These are phyloP conservation scores for Bradypodion ventrale DNA, from an alignment of 2,797 vertebrate species.

Conservation along the genomic window DNA sequence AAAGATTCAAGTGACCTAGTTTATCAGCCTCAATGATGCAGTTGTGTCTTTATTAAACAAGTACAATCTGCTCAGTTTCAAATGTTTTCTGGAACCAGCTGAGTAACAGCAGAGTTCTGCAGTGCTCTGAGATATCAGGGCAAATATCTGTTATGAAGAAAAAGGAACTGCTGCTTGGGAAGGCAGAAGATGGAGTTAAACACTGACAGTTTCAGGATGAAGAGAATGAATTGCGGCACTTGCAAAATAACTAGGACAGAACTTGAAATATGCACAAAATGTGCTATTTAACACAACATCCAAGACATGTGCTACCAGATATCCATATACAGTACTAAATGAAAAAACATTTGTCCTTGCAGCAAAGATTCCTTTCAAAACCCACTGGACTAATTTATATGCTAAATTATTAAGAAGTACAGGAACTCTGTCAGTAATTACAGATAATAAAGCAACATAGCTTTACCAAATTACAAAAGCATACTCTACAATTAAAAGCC, in stretches of 20 bases:
- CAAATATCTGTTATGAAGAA: constrained; percentile 10
- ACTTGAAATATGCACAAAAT: constrained; percentile 3
- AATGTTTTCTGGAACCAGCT: constrained; percentile 3
- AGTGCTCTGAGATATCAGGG: neutral
- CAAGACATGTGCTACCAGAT: constrained; percentile 9
- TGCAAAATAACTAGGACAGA: constrained; percentile 11
- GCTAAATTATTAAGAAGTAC: neutral
- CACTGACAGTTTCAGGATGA: neutral
- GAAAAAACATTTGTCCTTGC: neutral
- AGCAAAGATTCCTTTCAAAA: constrained; percentile 17
- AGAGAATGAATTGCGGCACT: neutral
- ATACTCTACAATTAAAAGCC: neutral
- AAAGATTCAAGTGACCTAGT: constrained; percentile 4
- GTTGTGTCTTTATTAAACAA: neutral
- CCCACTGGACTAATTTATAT: neutral
- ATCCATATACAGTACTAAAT: neutral
- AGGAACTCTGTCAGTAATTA: neutral
- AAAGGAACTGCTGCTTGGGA: neutral
- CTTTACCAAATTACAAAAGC: neutral
- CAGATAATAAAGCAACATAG: neutral
- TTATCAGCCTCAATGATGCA: neutral
- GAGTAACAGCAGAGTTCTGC: neutral
- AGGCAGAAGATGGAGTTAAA: neutral
- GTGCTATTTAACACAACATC: neutral
- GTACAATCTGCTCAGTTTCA: constrained; percentile 3